Evolutionary conservation across 2,888 invertebrate species (phyloP).

Genomic region (Eubasilissa splendida): DNA sequence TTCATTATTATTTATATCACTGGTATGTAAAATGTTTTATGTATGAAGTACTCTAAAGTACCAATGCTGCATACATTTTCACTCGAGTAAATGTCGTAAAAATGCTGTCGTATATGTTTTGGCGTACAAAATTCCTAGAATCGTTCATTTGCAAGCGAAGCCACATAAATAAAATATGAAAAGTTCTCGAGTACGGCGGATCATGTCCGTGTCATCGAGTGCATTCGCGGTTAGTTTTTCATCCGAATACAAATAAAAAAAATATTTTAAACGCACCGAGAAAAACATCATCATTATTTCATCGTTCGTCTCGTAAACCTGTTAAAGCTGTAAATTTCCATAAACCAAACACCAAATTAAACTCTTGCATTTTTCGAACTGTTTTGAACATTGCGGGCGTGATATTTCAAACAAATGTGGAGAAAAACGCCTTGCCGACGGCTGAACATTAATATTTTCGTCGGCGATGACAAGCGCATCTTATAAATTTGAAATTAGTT

Average conservation of each 20-base stretch:
- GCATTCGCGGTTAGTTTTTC: constrained; percentile 9
- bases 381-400: constrained; percentile 4
- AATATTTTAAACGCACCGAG: constrained; percentile 13
- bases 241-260: constrained; percentile 22
- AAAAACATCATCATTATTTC: constrained; percentile 30
- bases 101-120: too few relatives aligned
- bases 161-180: neutral
- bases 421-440: constrained; percentile 34
- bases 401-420: constrained; percentile 38
- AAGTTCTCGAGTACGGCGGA: neutral
- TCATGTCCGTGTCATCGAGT: neutral
- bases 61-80: too few relatives aligned
- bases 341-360: constrained; percentile 31
- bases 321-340: constrained; percentile 31
- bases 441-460: constrained; percentile 23
- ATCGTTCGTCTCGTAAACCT: constrained; percentile 34
- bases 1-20: too few relatives aligned
- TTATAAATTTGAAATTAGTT: constrained; percentile 38
- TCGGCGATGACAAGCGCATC: constrained; percentile 34
- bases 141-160: neutral
- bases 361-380: constrained; percentile 8
- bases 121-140: neutral
- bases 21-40: too few relatives aligned
- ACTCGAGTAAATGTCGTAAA: too few relatives aligned
- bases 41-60: too few relatives aligned